A percentile compares a stretch with the other conserved stretches of the same genome.
phyloP scores from a whole-genome alignment of 2,797 vertebrate species.

The Takifugu rubripes region DNA sequence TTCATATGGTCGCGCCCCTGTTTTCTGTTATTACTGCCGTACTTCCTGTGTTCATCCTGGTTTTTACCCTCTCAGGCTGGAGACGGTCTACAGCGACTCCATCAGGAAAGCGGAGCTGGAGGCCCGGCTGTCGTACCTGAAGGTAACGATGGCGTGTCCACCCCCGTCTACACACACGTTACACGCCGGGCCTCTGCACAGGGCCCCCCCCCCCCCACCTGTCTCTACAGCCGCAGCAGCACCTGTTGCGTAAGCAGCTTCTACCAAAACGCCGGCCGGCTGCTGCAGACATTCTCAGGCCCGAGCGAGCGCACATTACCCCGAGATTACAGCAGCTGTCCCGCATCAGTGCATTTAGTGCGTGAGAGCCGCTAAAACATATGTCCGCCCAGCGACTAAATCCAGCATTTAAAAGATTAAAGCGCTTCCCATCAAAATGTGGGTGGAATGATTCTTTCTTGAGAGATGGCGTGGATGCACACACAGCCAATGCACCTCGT shows the following conservation, averaged over 20 bases:
- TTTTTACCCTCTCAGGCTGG: conserved; percentile 72
- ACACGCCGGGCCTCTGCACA: conserved; percentile 20
- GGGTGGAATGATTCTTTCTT: no score
- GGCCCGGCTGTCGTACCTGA: conserved; percentile 91
- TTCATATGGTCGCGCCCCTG: conserved; percentile 33
- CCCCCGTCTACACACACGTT: conserved; percentile 9
- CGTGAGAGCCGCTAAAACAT: conserved; percentile 23
- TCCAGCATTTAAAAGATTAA: conserved; percentile 44
- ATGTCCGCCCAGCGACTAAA: conserved; percentile 19
- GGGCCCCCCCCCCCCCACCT: conserved; percentile 40
- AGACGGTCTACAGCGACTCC: conserved; percentile 88
- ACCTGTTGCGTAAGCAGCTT: conserved; percentile 60
- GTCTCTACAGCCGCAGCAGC: conserved; percentile 40
- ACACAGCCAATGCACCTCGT: no score
- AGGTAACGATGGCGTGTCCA: conserved; percentile 71
- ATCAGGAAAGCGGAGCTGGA: conserved; percentile 91
- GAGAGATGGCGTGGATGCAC: no score
- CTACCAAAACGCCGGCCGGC: conserved; percentile 18
- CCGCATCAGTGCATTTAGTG: conserved; percentile 34
- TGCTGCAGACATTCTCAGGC: conserved; percentile 43
- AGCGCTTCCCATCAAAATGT: not conserved
- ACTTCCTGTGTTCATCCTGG: conserved; percentile 37
- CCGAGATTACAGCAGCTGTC: conserved; percentile 64
- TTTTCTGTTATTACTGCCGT: conserved; percentile 29
- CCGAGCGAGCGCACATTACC: conserved; percentile 24